A percentile compares a stretch with the other conserved stretches of the same genome.
Evolutionary conservation across 2,797 vertebrate species (phyloP).

Genomic region (Sternarchorhynchus goeldii): DNA sequence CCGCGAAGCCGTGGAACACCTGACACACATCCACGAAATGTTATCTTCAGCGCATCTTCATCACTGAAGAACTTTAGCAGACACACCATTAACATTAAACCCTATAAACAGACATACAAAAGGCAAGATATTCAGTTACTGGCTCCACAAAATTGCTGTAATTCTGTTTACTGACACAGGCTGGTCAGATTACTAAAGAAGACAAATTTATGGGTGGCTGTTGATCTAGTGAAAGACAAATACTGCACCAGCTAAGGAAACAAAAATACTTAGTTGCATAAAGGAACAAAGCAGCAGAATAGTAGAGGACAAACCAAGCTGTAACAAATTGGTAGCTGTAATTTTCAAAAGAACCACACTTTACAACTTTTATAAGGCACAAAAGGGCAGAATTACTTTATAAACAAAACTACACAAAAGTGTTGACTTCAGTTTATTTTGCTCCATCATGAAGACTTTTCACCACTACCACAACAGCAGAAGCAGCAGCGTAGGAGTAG

Average conservation of each 20-base stretch:
- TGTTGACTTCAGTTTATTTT: too few relatives aligned
- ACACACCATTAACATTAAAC: background rate
- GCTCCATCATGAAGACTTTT: background rate
- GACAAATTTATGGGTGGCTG: conserved; percentile 19
- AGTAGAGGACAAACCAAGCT: background rate
- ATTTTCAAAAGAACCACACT: conserved; percentile 9
- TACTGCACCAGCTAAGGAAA: background rate
- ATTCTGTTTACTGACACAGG: conserved; percentile 9
- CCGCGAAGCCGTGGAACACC: background rate
- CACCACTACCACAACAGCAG: too few relatives aligned
- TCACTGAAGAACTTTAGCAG: conserved; percentile 6
- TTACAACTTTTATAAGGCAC: background rate
- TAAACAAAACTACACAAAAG: background rate
- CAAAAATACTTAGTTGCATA: too few relatives aligned
- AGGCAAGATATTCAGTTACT: conserved; percentile 2
- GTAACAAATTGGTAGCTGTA: background rate
- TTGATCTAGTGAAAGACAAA: conserved; percentile 34
- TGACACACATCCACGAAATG: conserved; percentile 25
- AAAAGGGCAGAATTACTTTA: background rate
- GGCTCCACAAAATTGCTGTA: conserved; percentile 20
- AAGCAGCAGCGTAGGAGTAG: too few relatives aligned
- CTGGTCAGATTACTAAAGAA: conserved; percentile 36
- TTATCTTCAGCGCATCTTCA: background rate
- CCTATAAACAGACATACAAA: conserved; percentile 4
- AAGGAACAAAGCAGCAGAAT: too few relatives aligned